A percentile compares a stretch with the other conserved stretches of the same genome.
These are phyloP conservation scores for Eurytemora carolleeae DNA, from an alignment of 1,140 invertebrate genomes.

Conservation along the genomic window DNA sequence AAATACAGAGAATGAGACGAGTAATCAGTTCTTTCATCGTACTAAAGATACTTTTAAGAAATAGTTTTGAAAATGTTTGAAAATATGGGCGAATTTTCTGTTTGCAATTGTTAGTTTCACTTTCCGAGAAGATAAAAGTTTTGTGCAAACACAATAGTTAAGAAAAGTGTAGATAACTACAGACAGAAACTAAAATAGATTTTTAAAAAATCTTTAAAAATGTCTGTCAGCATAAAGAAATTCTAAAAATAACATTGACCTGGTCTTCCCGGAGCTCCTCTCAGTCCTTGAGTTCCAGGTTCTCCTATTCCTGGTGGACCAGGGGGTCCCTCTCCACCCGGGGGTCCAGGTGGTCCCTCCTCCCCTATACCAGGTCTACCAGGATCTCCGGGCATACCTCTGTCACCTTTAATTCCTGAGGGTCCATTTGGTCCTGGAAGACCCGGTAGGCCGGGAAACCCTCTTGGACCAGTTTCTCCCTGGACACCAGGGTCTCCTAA, in stretches of 20 bases:
- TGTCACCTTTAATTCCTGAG: conserved; percentile 14
- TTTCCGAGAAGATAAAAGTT: no score
- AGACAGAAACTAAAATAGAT: no score
- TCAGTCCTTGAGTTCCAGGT: conserved; percentile 1
- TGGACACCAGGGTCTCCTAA: conserved; percentile 18
- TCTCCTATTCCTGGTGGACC: conserved; percentile 17
- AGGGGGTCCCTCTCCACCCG: conserved; percentile 18
- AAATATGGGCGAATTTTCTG: no score
- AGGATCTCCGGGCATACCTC: conserved; percentile 10
- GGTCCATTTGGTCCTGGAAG: conserved; percentile 17
- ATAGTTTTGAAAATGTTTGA: no score
- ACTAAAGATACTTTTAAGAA: no score
- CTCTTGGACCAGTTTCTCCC: conserved; percentile 19
- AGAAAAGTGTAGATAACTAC: no score
- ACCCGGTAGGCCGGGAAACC: conserved; percentile 19
- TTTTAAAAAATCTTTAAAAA: no score
- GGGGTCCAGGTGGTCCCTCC: conserved; percentile 16
- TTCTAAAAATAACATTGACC: background rate
- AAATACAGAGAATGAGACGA: no score
- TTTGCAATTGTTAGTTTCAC: no score
- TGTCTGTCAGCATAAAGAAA: background rate
- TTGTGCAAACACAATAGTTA: no score
- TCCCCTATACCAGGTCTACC: conserved; percentile 18
- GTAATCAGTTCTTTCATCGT: no score
- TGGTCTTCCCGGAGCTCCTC: conserved; percentile 13